Conservation (phyloP, 2,113 vertebrate species). For the Ifrita kowaldi region DNA sequence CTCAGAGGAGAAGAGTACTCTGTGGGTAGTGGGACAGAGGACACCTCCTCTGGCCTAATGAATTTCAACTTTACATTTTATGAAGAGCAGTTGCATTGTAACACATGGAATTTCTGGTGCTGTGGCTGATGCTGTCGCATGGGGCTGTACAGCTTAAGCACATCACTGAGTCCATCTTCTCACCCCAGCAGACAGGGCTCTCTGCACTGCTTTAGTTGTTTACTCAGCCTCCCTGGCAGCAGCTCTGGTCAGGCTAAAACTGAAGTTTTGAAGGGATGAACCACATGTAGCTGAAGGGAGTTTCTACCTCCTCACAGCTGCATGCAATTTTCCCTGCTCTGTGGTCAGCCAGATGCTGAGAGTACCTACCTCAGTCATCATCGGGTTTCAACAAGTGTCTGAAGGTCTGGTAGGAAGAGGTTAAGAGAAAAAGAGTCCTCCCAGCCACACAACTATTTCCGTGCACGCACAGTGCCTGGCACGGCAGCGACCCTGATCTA, state of each 20-base stretch:
- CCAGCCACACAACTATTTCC: neutral
- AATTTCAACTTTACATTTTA: neutral
- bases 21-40: neutral
- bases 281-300: accelerated
- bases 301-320: neutral
- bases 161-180: neutral
- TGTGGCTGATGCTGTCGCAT: accelerated
- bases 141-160: neutral
- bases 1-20: neutral
- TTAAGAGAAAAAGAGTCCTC: neutral
- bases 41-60: neutral
- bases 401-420: neutral
- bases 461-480: neutral
- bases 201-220: neutral
- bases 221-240: neutral
- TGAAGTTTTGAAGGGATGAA: neutral
- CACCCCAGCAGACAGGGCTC: neutral
- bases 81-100: neutral
- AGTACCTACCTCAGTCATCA: neutral
- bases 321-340: accelerated
- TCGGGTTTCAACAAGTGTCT: neutral
- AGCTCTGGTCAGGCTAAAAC: neutral
- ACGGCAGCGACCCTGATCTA: neutral
- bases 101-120: neutral
- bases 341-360: neutral